Conservation (phyloP, 2,797 vertebrate genomes). For the Natrix natrix region DNA sequence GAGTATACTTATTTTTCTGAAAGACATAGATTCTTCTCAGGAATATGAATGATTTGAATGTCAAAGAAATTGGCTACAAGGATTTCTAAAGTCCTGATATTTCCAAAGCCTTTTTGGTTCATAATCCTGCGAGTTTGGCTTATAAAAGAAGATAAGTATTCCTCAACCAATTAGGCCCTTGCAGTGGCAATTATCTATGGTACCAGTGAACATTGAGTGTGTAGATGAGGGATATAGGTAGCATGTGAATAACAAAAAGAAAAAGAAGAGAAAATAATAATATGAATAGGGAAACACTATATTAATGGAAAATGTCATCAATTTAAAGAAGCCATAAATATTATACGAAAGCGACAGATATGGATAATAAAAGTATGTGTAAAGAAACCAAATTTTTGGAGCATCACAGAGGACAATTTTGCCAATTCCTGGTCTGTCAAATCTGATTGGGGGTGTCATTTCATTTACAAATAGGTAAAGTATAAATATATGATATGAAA, state of each 20-base stretch:
- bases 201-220: not conserved
- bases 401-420: not conserved
- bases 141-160: too few relatives aligned
- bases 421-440: not conserved
- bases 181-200: not conserved
- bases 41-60: not conserved
- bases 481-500: not conserved
- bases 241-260: too few relatives aligned
- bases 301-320: not conserved
- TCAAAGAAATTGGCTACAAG: too few relatives aligned
- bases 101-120: too few relatives aligned
- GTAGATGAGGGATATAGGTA: too few relatives aligned
- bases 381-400: not conserved
- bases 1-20: not conserved
- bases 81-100: too few relatives aligned
- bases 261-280: too few relatives aligned
- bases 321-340: too few relatives aligned
- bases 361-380: not conserved
- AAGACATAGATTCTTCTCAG: not conserved
- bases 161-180: not conserved
- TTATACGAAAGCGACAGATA: not conserved
- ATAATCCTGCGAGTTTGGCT: too few relatives aligned
- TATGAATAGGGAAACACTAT: too few relatives aligned
- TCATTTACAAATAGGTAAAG: not conserved
- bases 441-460: not conserved